Base-by-base conservation (phyloP, 23 tunicate species). In the Trididemnum clinides region DNA sequence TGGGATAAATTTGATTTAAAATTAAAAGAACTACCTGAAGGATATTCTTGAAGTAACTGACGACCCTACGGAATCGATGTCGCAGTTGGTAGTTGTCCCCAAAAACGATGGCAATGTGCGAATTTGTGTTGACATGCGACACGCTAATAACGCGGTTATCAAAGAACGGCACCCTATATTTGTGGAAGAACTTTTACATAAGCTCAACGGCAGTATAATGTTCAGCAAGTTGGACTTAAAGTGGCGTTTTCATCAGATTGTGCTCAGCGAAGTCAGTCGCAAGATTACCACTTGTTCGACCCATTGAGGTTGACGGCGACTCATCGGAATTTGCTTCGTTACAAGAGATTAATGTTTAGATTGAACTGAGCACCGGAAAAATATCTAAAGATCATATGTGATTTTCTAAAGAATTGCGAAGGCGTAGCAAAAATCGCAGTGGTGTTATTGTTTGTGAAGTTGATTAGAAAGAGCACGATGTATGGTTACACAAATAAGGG, bases 361-460 rank as follows among this genome's bases (percentile, higher is more conserved):
- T 21, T 71, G n/a, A 28, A 12, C 23, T 79, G 35, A 6, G 84
- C 84, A 10, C 84, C 84, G 33, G 84, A 79, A 54, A 79, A 54
- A 58, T 77, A 77, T 71, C 82, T 39, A 28, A 77, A 39, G 25
- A 22, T 77, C 25, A 39, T 77, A 5, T 31, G 81, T 6, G 59
- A 75, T 36, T 22, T 75, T 20, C 63, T 75, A 75, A 37, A 71
- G 21, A 71, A 76, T 7, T 76, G 82, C 66, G 29, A 63, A 10
- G 38, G 78, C 15, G 78, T 30, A 10, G 50, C 50, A 29, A 71
- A 71, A 6, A 71, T 71, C 21, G 78, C 78, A 7, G 78, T 26
- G 71, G 54, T 44, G 54, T 44, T 10, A 44, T 44, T 44, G 54
- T 44, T 10, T 44, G 15, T 15, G 54, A 15, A 44, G 15, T 44